Evolutionary conservation across 2,888 invertebrate species (phyloP).

Genomic region (Macaria notata): DNA sequence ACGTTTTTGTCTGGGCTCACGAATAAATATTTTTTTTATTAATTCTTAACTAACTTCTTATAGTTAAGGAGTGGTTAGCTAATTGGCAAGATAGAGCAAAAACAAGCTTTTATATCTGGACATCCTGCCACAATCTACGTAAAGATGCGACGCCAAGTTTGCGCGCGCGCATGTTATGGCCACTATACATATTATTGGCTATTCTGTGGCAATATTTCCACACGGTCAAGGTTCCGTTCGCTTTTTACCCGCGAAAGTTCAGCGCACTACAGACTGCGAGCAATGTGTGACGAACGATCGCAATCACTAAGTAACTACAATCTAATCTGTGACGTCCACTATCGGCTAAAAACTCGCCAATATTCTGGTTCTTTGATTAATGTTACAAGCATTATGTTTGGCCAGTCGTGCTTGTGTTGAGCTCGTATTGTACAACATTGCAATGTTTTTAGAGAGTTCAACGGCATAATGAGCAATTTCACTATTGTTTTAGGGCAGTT

Average conservation of each 20-base stretch:
- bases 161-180: conserved; percentile 7
- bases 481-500: conserved; percentile 3
- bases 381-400: conserved; percentile 17
- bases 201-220: conserved; percentile 33
- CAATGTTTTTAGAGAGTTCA: conserved; percentile 2
- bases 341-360: not conserved
- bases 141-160: not conserved
- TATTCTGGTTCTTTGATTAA: conserved; percentile 18
- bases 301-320: conserved; percentile 8
- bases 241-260: conserved; percentile 72
- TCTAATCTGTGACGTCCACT: not conserved
- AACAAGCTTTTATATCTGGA: no score
- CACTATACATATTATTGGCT: not conserved
- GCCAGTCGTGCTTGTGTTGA: conserved; percentile 8
- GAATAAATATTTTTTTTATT: no score
- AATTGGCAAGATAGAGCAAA: no score
- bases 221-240: conserved; percentile 77
- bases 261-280: conserved; percentile 47
- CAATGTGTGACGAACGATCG: conserved; percentile 1
- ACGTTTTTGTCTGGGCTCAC: no score
- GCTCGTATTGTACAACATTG: conserved; percentile 3
- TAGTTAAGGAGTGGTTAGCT: no score
- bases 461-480: conserved; percentile 7
- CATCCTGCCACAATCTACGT: no score
- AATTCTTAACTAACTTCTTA: no score